Evolutionary conservation across 2,797 vertebrate genomes (phyloP).

Genomic region (Falco naumanni): DNA sequence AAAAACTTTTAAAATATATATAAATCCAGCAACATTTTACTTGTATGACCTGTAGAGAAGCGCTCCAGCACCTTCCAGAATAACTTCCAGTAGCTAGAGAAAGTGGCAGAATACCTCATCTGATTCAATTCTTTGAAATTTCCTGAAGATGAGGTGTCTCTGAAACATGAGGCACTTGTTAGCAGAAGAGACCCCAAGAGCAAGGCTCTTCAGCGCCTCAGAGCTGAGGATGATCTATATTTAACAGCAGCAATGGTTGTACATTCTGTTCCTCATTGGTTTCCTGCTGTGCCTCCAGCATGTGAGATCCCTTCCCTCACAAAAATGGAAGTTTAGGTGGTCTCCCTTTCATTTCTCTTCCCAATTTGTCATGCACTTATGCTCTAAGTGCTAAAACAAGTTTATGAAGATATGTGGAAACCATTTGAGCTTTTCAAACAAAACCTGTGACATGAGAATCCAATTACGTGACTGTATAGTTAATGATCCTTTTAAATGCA

Average conservation of each 20-base stretch:
- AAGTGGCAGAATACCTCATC: neutral
- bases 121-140: neutral
- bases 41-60: neutral
- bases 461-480: neutral
- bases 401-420: neutral
- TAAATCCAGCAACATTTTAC: neutral
- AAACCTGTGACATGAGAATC: conserved; percentile 5
- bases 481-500: conserved; percentile 25
- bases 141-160: neutral
- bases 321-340: conserved; percentile 20
- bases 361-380: neutral
- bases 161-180: neutral
- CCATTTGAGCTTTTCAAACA: neutral
- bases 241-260: neutral
- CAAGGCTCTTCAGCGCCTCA: neutral
- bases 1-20: no score
- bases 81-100: neutral
- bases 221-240: neutral
- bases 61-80: neutral
- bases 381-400: neutral
- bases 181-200: neutral
- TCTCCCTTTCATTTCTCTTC: conserved; percentile 33
- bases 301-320: neutral
- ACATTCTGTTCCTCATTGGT: conserved; percentile 40
- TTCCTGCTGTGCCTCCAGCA: conserved; percentile 47